Conservation (phyloP, 2,888 invertebrate species). For the Nomada fucata region DNA sequence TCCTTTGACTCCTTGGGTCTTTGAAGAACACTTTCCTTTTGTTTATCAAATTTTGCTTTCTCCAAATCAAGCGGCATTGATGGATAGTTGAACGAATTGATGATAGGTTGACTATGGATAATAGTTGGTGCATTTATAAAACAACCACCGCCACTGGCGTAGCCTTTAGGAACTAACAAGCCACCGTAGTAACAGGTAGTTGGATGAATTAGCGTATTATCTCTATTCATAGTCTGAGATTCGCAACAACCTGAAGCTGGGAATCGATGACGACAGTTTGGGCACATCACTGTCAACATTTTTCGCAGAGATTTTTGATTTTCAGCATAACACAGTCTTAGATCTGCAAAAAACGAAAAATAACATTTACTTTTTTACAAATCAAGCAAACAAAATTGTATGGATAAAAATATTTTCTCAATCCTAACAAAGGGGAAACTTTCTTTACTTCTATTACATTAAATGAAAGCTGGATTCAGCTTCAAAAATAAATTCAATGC, state of each 20-base stretch:
- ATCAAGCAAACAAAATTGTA: neutral
- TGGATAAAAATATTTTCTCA: neutral
- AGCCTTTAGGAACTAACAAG: conserved; percentile 72
- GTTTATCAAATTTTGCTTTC: conserved; percentile 29
- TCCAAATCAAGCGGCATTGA: conserved; percentile 18
- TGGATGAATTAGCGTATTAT: conserved; percentile 35
- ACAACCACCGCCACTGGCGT: conserved; percentile 71
- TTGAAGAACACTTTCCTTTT: conserved; percentile 16
- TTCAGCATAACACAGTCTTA: conserved; percentile 58
- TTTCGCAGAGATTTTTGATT: conserved; percentile 45
- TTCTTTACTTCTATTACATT: too few species aligned
- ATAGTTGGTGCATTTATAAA: conserved; percentile 78
- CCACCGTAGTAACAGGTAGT: conserved; percentile 66
- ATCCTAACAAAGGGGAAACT: neutral
- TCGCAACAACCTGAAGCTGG: conserved; percentile 81
- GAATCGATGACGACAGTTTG: conserved; percentile 89
- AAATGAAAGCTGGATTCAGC: too few species aligned
- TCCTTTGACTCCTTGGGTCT: conserved; percentile 12
- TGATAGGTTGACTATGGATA: conserved; percentile 73
- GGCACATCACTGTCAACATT: conserved; percentile 87
- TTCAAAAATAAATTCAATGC: too few species aligned
- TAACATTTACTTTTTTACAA: neutral
- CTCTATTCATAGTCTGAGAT: conserved; percentile 46
- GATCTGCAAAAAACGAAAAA: conserved; percentile 44
- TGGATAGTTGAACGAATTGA: conserved; percentile 64